These are phyloP conservation scores for Canis aureus DNA, from an alignment of 2,113 vertebrate genomes.

Conservation along the genomic window DNA sequence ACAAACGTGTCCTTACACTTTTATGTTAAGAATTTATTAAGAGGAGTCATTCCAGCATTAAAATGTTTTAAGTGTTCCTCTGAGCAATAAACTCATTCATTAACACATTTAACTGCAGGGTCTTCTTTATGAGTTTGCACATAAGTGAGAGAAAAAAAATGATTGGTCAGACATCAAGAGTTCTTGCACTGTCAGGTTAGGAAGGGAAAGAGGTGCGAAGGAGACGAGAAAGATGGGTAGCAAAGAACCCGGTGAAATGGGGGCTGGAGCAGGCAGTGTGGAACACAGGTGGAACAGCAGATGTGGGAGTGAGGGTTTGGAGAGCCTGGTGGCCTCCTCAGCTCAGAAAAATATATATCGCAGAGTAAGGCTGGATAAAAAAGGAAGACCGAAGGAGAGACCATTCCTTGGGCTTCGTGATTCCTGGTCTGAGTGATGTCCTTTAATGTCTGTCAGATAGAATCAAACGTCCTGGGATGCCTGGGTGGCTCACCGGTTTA, in stretches of 20 bases:
- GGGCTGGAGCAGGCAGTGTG: too few species aligned
- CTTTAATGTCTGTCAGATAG: neutral
- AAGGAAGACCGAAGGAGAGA: neutral
- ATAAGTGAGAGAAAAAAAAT: neutral
- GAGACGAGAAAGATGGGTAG: neutral
- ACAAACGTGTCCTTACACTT: neutral
- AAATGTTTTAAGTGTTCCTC: neutral
- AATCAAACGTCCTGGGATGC: neutral
- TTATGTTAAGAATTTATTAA: neutral
- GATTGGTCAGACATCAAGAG: neutral
- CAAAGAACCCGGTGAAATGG: neutral
- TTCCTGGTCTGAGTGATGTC: neutral
- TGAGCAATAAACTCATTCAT: neutral
- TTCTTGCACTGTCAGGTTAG: neutral
- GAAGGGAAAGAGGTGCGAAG: neutral
- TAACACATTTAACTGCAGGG: neutral
- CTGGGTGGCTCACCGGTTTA: too few species aligned
- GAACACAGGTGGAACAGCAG: neutral
- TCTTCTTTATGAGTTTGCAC: neutral
- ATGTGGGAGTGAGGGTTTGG: neutral
- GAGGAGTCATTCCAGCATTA: neutral
- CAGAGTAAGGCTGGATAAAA: neutral
- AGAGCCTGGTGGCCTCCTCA: neutral
- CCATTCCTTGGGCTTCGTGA: neutral
- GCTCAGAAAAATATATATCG: neutral